Evolutionary conservation across 2,797 vertebrate genomes (phyloP), one percentile per base, ranked within the genome.

Genomic region (Mico argentatus): DNA sequence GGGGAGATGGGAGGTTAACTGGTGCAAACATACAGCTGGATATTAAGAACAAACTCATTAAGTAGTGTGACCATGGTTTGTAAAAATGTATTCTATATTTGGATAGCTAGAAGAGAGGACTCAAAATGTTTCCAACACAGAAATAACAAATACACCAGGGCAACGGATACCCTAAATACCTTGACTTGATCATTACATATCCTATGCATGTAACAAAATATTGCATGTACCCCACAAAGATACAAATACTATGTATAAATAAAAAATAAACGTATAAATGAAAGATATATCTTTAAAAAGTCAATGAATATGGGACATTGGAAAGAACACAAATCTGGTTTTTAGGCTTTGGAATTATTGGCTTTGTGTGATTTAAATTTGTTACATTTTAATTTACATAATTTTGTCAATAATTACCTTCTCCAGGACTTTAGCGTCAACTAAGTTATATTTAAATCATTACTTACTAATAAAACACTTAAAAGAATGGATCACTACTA

Each of bases 331-430:
- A 88, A 24, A 75, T 72, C 39, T 87, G 55, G 50, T 12, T 79
- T 96, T 73, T 46, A 84, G 41, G 92, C 79, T n/a, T 88, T 88
- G 26, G 46, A 97, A 87, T 84, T 57, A 88, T 0, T 83, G 30
- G 24, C 39, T 77, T 57, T 61, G 15, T 87, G 12, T 88, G 26
- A 91, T 46, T 73, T 83, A 81, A 87, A 91, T 61, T 75, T 44
- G 17, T 50, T 88, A 76, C 3, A 77, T 81, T 94, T 91, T 70
- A 41, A 92, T 90, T 82, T 76, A 79, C 79, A 79, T 36, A 75
- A 90, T 64, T 91, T 94, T 30, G 93, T 94, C 41, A 93, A 88
- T 36, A 83, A 75, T 59, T 46, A 93, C 26, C 46, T 89, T 84
- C 50, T 39, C 36, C 72, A 88, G 59, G 33, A 86, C 61, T 27